Conservation (phyloP, 1,140 invertebrate genomes). For the Thaumatotibia leucotreta region DNA sequence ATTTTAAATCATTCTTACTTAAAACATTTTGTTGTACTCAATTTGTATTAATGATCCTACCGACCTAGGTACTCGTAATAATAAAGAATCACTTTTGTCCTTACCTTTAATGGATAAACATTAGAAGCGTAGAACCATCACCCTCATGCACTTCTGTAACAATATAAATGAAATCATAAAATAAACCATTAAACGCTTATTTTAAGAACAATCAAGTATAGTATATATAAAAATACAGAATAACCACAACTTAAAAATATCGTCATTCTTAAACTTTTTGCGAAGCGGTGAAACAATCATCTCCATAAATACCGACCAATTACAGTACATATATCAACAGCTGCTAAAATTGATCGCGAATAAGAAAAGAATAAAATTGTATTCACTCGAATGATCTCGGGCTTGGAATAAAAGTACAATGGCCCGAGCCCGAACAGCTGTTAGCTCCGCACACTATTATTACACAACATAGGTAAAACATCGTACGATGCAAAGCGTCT, state of each 20-base stretch:
- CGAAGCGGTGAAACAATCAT: neutral
- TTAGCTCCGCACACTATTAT: conserved; percentile 38
- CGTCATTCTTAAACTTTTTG: neutral
- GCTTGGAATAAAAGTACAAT: conserved; percentile 40
- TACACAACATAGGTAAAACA: conserved; percentile 49
- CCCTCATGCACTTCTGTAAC: conserved; percentile 68
- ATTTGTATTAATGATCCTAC: too few species aligned
- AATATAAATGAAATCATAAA: conserved; percentile 34
- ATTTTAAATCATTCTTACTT: too few species aligned
- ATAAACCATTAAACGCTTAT: neutral
- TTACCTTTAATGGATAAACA: conserved; percentile 37
- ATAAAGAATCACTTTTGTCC: neutral
- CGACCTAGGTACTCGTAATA: too few species aligned
- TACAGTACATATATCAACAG: conserved; percentile 24
- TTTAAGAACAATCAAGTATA: neutral
- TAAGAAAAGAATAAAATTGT: conserved; percentile 24
- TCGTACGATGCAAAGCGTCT: conserved; percentile 27
- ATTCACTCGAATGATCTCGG: conserved; percentile 33
- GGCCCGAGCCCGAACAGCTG: conserved; percentile 42
- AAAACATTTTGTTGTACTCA: too few species aligned
- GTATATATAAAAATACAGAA: neutral
- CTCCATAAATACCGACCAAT: neutral
- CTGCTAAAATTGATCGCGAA: conserved; percentile 22
- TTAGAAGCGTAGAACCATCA: conserved; percentile 44
- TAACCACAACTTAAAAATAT: neutral